phyloP scores from a whole-genome alignment of 2,888 invertebrate genomes.

The Lymantria monacha region DNA sequence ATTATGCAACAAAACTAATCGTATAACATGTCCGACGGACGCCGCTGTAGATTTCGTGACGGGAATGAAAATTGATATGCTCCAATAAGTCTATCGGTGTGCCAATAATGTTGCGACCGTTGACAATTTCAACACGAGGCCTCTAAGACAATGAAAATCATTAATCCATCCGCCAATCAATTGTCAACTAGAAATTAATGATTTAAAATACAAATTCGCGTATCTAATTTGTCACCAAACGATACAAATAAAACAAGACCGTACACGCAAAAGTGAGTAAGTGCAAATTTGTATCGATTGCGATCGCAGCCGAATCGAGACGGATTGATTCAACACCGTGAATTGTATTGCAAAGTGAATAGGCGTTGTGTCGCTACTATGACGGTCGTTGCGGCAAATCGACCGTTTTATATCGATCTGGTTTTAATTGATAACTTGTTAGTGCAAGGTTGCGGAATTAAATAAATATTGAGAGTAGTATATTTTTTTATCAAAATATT shows the following conservation, averaged over 20 bases:
- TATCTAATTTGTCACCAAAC: slow-evolving; percentile 39
- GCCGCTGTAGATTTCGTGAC: slow-evolving; percentile 56
- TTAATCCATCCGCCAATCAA: slow-evolving; percentile 43
- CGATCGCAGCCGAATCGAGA: slow-evolving; percentile 49
- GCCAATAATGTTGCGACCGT: slow-evolving; percentile 54
- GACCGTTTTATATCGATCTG: slow-evolving; percentile 61
- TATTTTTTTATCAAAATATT: not conserved
- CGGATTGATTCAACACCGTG: slow-evolving; percentile 70
- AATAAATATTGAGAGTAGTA: slow-evolving; percentile 21
- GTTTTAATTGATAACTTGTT: slow-evolving; percentile 54
- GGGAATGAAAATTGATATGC: slow-evolving; percentile 71
- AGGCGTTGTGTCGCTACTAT: slow-evolving; percentile 34
- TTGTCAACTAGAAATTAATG: slow-evolving; percentile 48
- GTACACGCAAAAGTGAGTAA: slow-evolving; percentile 54
- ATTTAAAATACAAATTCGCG: slow-evolving; percentile 48
- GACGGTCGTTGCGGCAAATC: slow-evolving; percentile 59
- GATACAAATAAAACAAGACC: slow-evolving; percentile 54
- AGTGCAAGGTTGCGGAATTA: slow-evolving; percentile 38
- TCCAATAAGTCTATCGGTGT: slow-evolving; percentile 74
- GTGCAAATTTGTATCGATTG: slow-evolving; percentile 61
- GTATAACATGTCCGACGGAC: slow-evolving; percentile 55
- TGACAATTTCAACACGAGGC: slow-evolving; percentile 66
- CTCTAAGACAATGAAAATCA: slow-evolving; percentile 71
- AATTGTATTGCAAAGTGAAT: slow-evolving; percentile 68
- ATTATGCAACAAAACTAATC: slow-evolving; percentile 61